Percentiles rank a stretch among this genome's conserved stretches.
Conservation (phyloP, 2,113 vertebrate genomes). For the Pseudolaguvia tuberculata region DNA sequence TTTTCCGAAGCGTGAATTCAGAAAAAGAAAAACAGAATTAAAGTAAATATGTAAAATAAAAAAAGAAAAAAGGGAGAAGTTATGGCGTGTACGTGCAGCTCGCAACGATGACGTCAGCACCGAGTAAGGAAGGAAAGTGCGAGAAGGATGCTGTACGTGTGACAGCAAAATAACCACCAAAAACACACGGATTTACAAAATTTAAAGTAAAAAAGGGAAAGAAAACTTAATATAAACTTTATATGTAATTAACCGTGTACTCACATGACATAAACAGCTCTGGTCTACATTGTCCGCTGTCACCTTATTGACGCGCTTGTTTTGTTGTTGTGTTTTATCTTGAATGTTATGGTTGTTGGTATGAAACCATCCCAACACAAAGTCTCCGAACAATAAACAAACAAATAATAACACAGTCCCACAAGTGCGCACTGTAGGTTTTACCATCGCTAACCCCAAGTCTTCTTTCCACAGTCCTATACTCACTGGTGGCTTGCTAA, state of each 20-base stretch:
- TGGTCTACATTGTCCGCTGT: slow-evolving; percentile 55
- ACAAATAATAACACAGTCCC: slow-evolving; percentile 50
- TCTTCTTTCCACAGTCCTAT: not conserved
- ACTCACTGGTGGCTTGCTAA: not conserved
- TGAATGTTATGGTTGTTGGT: slow-evolving; percentile 37
- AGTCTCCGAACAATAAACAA: slow-evolving; percentile 56
- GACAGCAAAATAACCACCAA: not conserved
- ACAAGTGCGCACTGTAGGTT: slow-evolving; percentile 32
- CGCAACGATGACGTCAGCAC: slow-evolving; percentile 56
- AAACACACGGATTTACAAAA: not conserved
- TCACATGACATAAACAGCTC: slow-evolving; percentile 73
- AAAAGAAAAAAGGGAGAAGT: not conserved
- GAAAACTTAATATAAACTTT: no score
- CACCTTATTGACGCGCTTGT: not conserved
- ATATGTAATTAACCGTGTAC: no score
- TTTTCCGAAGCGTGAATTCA: no score
- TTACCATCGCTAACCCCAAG: slow-evolving; percentile 55
- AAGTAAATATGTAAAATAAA: no score
- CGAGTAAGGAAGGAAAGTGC: slow-evolving; percentile 58
- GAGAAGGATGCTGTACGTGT: slow-evolving; percentile 48
- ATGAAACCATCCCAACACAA: slow-evolving; percentile 63
- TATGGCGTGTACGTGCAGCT: not conserved
- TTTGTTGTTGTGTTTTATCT: slow-evolving; percentile 41
- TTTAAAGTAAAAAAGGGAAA: not conserved
- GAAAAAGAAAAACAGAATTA: no score